phyloP scores from a whole-genome alignment of 2,888 invertebrate species.

The Malthinus flaveolus region DNA sequence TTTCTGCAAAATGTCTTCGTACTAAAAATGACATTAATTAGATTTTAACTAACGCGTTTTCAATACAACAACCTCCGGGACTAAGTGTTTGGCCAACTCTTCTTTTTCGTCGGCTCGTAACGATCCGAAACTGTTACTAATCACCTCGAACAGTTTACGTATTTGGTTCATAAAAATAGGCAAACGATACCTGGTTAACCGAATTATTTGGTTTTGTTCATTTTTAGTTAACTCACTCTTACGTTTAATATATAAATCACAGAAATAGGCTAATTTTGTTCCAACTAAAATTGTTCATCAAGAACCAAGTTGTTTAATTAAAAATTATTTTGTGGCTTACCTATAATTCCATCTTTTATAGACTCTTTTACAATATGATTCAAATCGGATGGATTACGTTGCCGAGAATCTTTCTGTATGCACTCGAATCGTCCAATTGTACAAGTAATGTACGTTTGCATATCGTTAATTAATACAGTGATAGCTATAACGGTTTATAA shows the following conservation, averaged over 20 bases:
- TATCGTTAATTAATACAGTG: constrained; percentile 64
- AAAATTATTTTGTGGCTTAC: constrained; percentile 42
- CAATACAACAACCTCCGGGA: constrained; percentile 61
- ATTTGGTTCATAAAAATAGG: constrained; percentile 68
- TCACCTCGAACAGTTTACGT: constrained; percentile 62
- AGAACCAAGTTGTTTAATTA: background rate
- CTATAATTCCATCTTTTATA: constrained; percentile 64
- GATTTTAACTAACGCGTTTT: constrained; percentile 2
- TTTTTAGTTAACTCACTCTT: constrained; percentile 64
- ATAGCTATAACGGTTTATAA: constrained; percentile 58
- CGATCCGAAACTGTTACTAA: constrained; percentile 62
- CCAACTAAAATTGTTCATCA: constrained; percentile 50
- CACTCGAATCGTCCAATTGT: constrained; percentile 63
- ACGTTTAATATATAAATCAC: constrained; percentile 67
- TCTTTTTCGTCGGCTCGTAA: constrained; percentile 62
- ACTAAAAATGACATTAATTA: constrained; percentile 3
- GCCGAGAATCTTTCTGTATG: constrained; percentile 43
- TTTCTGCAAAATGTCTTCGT: constrained; percentile 1
- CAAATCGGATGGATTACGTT: constrained; percentile 61
- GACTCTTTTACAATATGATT: constrained; percentile 66
- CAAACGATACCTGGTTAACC: constrained; percentile 66
- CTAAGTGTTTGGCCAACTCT: constrained; percentile 66
- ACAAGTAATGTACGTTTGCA: constrained; percentile 64
- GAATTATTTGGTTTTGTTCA: constrained; percentile 68
- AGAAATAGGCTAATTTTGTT: constrained; percentile 62